Evolutionary conservation across 2,113 vertebrate genomes (phyloP), one percentile per base, ranked within the genome.

Genomic region (Eulemur macaco): DNA sequence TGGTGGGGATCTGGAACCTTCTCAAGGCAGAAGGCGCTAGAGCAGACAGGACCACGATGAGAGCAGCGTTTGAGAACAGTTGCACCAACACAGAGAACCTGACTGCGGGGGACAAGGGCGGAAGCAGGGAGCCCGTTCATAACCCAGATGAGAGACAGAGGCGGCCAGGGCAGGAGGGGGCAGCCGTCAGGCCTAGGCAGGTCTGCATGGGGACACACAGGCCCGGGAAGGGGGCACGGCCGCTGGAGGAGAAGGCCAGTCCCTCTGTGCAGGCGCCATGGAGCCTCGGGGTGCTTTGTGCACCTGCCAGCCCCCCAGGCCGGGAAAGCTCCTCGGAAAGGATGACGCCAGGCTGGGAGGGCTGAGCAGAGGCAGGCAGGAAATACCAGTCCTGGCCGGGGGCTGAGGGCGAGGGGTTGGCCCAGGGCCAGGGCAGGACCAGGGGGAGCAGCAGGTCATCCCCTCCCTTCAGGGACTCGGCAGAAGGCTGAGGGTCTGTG

Each of bases 21-120:
- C 60, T 71, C 23, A 6, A 81, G 39, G 54, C 20, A 37, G 23
- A n/a, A 66, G 47, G 29, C 11, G 3, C 27, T 9, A 12, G 52
- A 68, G n/a, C 9, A 17, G 18, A 42, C 27, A 63, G 21, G 37
- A 1, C 15, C 34, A 2, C 2, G 37, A n/a, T 14, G n/a, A 54
- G 63, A 69, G 10, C 8, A 20, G 17, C 23, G 3, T 45, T 9
- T 6, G 25, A 47, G 71, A 71, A 77, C 52, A 29, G 12, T 47
- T 17, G 3, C 14, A 64, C 64, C 15, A 2, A 31, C 20, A 5
- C 56, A 25, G 42, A 63, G 5, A 23, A 34, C 7, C 34, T 0
- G n/a, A 37, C 1, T 2, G 17, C 4, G 25, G 25, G 14, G 54
- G 34, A 54, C 2, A 3, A 0, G 4, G 23, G 50, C 0, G 4